phyloP scores from a whole-genome alignment of 2,888 invertebrate genomes.

The Drosophila leonis region DNA sequence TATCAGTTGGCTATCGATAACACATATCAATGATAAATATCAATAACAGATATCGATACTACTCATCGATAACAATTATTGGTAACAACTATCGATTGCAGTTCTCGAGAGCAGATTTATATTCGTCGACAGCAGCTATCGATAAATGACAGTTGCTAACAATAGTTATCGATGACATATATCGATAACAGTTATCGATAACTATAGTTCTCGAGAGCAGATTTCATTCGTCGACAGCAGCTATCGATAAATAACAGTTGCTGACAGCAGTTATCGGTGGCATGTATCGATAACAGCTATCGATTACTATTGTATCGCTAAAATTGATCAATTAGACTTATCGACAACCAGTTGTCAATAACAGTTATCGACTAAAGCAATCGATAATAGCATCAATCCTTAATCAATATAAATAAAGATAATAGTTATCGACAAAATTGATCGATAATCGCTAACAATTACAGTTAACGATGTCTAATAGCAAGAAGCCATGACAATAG shows the following conservation, averaged over 20 bases:
- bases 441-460: slow-evolving; percentile 1
- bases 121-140: too few species aligned
- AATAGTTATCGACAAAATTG: not conserved
- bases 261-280: not conserved
- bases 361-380: not conserved
- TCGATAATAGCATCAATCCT: not conserved
- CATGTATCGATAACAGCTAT: not conserved
- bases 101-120: not conserved
- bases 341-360: not conserved
- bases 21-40: not conserved
- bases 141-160: too few species aligned
- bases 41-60: not conserved
- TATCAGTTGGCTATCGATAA: too few species aligned
- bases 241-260: not conserved
- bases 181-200: not conserved
- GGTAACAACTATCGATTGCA: not conserved
- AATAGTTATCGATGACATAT: not conserved
- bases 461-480: not conserved
- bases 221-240: not conserved
- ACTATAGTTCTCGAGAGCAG: too few species aligned
- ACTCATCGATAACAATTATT: not conserved
- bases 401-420: too few species aligned
- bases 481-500: not conserved
- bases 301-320: not conserved
- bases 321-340: not conserved